A percentile compares a stretch with the other conserved stretches of the same genome.
phyloP scores from a whole-genome alignment of 2,113 vertebrate genomes.

The Bostrychus sinensis region DNA sequence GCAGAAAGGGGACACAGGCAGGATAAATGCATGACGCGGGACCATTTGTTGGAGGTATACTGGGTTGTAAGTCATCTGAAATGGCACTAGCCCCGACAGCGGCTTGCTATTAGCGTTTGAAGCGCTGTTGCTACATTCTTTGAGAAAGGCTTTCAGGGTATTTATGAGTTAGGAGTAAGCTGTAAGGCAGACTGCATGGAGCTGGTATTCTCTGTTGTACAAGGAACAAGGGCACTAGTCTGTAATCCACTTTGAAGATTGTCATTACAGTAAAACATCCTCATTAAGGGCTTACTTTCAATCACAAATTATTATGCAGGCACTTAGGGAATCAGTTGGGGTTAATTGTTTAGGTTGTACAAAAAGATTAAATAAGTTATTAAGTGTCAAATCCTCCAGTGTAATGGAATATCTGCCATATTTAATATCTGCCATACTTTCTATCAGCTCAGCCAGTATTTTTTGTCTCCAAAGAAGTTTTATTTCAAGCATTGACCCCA shows the following conservation, averaged over 20 bases:
- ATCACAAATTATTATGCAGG: no score
- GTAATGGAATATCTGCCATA: no score
- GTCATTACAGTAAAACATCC: slow-evolving; percentile 57
- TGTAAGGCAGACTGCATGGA: slow-evolving; percentile 56
- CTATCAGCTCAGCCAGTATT: no score
- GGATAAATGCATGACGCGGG: slow-evolving; percentile 10
- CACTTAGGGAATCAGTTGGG: no score
- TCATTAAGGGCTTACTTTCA: slow-evolving; percentile 59
- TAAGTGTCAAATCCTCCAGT: no score
- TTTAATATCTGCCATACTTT: no score
- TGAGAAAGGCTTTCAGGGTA: slow-evolving; percentile 36
- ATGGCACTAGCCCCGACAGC: slow-evolving; percentile 26
- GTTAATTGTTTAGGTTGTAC: no score
- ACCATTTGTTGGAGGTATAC: slow-evolving; percentile 14
- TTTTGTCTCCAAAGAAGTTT: no score
- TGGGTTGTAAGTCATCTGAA: slow-evolving; percentile 28
- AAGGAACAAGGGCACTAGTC: slow-evolving; percentile 40
- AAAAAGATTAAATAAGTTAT: no score
- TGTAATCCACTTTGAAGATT: slow-evolving; percentile 68
- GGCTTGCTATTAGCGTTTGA: slow-evolving; percentile 52
- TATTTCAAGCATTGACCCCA: no score
- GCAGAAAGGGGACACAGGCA: slow-evolving; percentile 19
- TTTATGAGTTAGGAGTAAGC: slow-evolving; percentile 72
- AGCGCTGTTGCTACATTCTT: slow-evolving; percentile 66
- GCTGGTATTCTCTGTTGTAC: slow-evolving; percentile 25